These are phyloP conservation scores for Chloropsis hardwickii DNA, from an alignment of 2,113 vertebrate genomes.

Conservation along the genomic window DNA sequence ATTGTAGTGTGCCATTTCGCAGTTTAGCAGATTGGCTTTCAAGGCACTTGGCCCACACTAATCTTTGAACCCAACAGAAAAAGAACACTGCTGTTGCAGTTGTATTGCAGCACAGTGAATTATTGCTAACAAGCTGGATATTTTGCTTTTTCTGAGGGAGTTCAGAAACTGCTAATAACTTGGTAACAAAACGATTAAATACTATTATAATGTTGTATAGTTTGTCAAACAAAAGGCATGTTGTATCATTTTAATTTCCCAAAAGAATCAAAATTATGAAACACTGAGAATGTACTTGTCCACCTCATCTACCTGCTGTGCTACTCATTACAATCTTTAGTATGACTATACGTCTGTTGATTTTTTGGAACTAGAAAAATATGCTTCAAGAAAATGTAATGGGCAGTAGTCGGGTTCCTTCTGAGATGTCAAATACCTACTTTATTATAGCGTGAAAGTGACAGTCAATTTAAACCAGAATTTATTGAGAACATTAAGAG, in stretches of 20 bases:
- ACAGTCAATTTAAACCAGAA: constrained; percentile 84
- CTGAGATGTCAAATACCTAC: constrained; percentile 75
- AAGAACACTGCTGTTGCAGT: neutral
- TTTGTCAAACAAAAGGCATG: neutral
- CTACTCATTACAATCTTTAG: neutral
- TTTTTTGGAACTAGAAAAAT: constrained; percentile 17
- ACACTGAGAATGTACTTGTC: neutral
- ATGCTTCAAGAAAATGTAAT: constrained; percentile 47
- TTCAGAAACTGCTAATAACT: neutral
- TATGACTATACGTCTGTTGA: constrained; percentile 6
- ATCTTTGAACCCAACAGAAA: constrained; percentile 29
- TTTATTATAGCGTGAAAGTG: constrained; percentile 79
- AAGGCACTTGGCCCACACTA: neutral
- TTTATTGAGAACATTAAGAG: constrained; percentile 82
- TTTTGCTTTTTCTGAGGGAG: neutral
- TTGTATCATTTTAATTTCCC: neutral
- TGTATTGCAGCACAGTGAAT: neutral
- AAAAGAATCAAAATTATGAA: neutral
- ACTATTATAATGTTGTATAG: neutral
- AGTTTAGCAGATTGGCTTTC: constrained; percentile 7
- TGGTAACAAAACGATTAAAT: neutral
- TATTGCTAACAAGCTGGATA: neutral
- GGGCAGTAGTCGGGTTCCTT: constrained; percentile 48
- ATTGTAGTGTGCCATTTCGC: neutral
- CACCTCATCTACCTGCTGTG: neutral